These are phyloP conservation scores for Ochotona princeps DNA, from an alignment of 2,113 vertebrate species.

Conservation along the genomic window DNA sequence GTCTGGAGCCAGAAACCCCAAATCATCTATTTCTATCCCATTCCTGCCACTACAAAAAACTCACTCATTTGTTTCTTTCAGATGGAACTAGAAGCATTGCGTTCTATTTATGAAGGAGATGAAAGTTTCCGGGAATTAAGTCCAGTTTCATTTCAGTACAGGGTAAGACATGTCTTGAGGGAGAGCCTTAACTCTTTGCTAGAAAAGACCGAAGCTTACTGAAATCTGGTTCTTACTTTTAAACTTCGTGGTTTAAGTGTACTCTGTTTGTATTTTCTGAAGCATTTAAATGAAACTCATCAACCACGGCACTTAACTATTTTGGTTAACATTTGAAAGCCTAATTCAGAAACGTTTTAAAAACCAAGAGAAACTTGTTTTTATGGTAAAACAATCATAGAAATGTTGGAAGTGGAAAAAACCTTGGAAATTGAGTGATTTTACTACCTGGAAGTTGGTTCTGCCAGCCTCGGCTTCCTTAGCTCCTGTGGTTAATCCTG, in stretches of 20 bases:
- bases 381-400: slow-evolving; percentile 34
- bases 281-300: slow-evolving; percentile 26
- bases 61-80: slow-evolving; percentile 74
- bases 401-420: slow-evolving; percentile 21
- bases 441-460: background rate
- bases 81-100: slow-evolving; percentile 98
- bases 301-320: background rate
- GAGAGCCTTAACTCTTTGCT: background rate
- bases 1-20: background rate
- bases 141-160: slow-evolving; percentile 94
- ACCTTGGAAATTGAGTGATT: background rate
- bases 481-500: background rate
- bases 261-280: slow-evolving; percentile 16
- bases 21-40: background rate
- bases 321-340: slow-evolving; percentile 25
- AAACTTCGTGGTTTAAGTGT: slow-evolving; percentile 8
- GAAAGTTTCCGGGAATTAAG: slow-evolving; percentile 95
- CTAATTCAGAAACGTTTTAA: slow-evolving; percentile 39
- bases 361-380: background rate
- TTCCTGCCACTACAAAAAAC: background rate
- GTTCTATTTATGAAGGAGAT: slow-evolving; percentile 98
- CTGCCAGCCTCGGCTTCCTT: background rate
- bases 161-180: slow-evolving; percentile 88
- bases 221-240: background rate
- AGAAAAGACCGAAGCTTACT: background rate